phyloP scores from a whole-genome alignment of 2,888 invertebrate species.

The Pasiphila rectangulata region DNA sequence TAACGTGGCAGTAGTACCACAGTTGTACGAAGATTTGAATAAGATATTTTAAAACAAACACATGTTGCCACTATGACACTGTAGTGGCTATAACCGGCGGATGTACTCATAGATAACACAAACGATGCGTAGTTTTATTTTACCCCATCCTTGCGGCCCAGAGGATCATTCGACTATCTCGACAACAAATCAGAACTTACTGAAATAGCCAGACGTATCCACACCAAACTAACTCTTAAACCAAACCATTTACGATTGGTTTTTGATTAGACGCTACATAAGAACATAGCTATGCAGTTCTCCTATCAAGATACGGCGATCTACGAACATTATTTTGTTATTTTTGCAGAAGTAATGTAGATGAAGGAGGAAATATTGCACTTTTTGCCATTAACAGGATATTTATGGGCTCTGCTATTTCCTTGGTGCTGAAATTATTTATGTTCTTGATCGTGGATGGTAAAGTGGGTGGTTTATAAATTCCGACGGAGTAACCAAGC shows the following conservation, averaged over 20 bases:
- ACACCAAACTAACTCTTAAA: constrained; percentile 52
- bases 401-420: constrained; percentile 59
- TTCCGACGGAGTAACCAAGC: constrained; percentile 1
- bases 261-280: constrained; percentile 57
- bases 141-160: constrained; percentile 64
- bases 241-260: constrained; percentile 45
- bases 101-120: constrained; percentile 46
- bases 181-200: constrained; percentile 67
- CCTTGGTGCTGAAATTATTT: constrained; percentile 65
- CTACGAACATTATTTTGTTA: constrained; percentile 70
- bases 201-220: constrained; percentile 54
- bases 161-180: constrained; percentile 72
- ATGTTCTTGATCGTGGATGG: constrained; percentile 46
- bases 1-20: no score
- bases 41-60: constrained; percentile 1
- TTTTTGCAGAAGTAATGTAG: constrained; percentile 74
- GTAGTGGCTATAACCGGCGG: constrained; percentile 28
- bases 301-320: constrained; percentile 63
- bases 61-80: constrained; percentile 1
- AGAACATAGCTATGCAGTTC: constrained; percentile 56
- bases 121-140: constrained; percentile 65
- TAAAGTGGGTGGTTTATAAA: constrained; percentile 25
- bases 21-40: no score
- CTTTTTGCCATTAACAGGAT: constrained; percentile 61
- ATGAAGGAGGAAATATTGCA: constrained; percentile 68